These are phyloP conservation scores for Ardeotis arabs DNA, from an alignment of 2,113 vertebrate species.

Conservation along the genomic window DNA sequence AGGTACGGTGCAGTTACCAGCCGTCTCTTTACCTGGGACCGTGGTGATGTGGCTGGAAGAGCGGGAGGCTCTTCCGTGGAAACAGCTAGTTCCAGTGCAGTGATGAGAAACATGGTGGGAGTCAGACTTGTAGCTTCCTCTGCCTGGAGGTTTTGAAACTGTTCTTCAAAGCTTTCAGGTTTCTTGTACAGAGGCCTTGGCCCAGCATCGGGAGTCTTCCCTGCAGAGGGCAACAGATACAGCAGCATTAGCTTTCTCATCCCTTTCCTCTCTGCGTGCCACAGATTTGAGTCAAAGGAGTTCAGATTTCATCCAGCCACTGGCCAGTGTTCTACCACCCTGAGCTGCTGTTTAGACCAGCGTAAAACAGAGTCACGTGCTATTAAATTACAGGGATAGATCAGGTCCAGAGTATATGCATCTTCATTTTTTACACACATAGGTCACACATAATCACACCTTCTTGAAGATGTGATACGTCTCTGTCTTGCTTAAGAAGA, in stretches of 20 bases:
- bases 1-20: not conserved
- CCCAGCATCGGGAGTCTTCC: conserved; percentile 73
- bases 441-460: not conserved
- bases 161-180: conserved; percentile 58
- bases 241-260: not conserved
- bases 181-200: conserved; percentile 82
- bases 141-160: conserved; percentile 9
- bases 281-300: not conserved
- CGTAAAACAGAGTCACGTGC: not conserved
- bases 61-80: conserved; percentile 85
- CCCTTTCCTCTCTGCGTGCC: not conserved
- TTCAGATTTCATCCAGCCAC: not conserved
- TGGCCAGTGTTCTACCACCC: not conserved
- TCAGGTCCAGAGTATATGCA: not conserved
- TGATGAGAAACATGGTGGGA: conserved; percentile 54
- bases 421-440: not conserved
- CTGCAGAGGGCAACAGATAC: conserved; percentile 63
- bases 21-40: conserved; percentile 81
- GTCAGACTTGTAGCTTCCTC: conserved; percentile 70
- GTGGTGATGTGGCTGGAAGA: conserved; percentile 82
- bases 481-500: not conserved
- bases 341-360: not conserved
- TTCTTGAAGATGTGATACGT: not conserved
- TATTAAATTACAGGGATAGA: not conserved
- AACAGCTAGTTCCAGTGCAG: conserved; percentile 76